Evolutionary conservation across 64 coral and sea anemone species (phyloP).

Genomic region (Astreopora myriophthalma): DNA sequence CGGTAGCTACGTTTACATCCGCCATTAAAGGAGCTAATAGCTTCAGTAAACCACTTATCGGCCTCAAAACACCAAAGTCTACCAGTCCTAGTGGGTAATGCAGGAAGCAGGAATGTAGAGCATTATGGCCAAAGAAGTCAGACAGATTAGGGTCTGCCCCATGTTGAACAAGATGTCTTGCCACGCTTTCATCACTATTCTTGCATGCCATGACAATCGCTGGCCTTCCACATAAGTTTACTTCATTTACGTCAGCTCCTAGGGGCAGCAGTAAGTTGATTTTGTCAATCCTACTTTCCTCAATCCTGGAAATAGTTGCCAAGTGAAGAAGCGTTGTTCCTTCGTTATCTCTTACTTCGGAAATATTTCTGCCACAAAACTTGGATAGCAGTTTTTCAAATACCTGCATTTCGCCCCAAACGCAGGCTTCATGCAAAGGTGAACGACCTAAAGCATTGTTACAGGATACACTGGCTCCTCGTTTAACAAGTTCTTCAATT

Average conservation of each 20-base stretch:
- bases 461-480: slow-evolving; percentile 5
- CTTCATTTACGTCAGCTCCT: slow-evolving; percentile 37
- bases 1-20: slow-evolving; percentile 6
- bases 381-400: slow-evolving; percentile 18
- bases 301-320: slow-evolving; percentile 3
- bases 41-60: slow-evolving; percentile 1
- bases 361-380: not conserved
- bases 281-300: slow-evolving; percentile 28
- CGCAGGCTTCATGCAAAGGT: slow-evolving; percentile 29
- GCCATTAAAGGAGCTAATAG: not conserved
- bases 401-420: slow-evolving; percentile 25
- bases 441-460: slow-evolving; percentile 14
- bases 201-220: not conserved
- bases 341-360: slow-evolving; percentile 5
- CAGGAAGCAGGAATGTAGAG: slow-evolving; percentile 27
- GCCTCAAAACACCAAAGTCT: not conserved
- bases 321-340: slow-evolving; percentile 27
- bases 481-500: not conserved
- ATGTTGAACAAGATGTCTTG: not conserved
- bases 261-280: slow-evolving; percentile 16
- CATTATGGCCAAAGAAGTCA: slow-evolving; percentile 24
- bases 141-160: slow-evolving; percentile 3
- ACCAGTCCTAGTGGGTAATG: not conserved
- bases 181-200: not conserved
- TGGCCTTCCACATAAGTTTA: not conserved